Percentiles rank a stretch among this genome's conserved stretches.
phyloP scores from a whole-genome alignment of 2,888 invertebrate species.

The Tachina lurida region DNA sequence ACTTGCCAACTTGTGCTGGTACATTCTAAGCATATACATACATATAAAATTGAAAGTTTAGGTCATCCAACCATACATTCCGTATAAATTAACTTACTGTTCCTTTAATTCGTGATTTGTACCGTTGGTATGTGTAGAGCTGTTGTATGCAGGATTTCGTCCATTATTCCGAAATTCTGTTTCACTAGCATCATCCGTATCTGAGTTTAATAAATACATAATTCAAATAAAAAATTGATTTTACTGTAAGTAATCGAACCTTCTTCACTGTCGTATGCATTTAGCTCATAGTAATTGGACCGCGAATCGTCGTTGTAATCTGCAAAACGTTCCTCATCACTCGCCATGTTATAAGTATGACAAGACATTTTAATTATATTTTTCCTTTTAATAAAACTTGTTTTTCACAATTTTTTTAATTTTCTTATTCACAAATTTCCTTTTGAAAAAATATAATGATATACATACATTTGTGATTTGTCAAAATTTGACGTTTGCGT shows the following conservation, averaged over 20 bases:
- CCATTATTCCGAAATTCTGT: slow-evolving; percentile 90
- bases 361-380: slow-evolving; percentile 72
- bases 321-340: slow-evolving; percentile 73
- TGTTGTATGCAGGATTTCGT: slow-evolving; percentile 75
- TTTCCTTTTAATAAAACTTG: slow-evolving; percentile 28
- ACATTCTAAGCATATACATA: slow-evolving; percentile 86
- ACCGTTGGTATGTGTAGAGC: slow-evolving; percentile 74
- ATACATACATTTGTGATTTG: too few species aligned
- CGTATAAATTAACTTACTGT: slow-evolving; percentile 77
- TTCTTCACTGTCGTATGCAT: slow-evolving; percentile 84
- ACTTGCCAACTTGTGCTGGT: slow-evolving; percentile 94
- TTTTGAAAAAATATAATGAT: not conserved
- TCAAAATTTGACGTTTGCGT: too few species aligned
- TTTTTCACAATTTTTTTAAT: not conserved
- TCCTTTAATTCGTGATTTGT: slow-evolving; percentile 82
- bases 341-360: slow-evolving; percentile 70
- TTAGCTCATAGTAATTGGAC: slow-evolving; percentile 75
- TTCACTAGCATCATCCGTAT: slow-evolving; percentile 98
- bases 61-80: not conserved
- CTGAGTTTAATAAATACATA: slow-evolving; percentile 82
- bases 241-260: slow-evolving; percentile 79
- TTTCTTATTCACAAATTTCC: not conserved
- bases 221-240: not conserved
- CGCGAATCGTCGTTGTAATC: slow-evolving; percentile 77
- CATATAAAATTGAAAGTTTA: not conserved